Conservation (phyloP, 1,140 invertebrate species). For the Scylla paramamosain region DNA sequence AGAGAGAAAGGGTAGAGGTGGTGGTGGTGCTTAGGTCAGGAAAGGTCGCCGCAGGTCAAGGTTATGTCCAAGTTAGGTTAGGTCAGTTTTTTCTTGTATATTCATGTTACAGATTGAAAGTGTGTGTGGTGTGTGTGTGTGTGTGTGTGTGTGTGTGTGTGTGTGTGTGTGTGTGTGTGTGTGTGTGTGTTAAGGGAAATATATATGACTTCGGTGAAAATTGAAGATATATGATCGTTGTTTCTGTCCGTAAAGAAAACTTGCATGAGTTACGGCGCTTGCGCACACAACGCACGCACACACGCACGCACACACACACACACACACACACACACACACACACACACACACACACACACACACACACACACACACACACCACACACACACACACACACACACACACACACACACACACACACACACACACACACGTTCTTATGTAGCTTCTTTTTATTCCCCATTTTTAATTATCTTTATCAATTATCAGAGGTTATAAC, state of each 20-base stretch:
- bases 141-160: constrained; percentile 38
- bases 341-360: too few species aligned
- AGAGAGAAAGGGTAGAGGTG: background rate
- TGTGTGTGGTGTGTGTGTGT: background rate
- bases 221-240: background rate
- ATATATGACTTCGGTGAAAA: background rate
- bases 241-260: background rate
- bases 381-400: background rate
- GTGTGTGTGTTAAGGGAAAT: background rate
- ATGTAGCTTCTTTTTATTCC: background rate
- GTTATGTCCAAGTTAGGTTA: too few species aligned
- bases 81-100: too few species aligned
- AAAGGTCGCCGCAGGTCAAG: background rate
- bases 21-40: background rate
- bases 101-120: too few species aligned
- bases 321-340: too few species aligned
- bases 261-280: background rate
- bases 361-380: background rate
- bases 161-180: constrained; percentile 49
- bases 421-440: background rate
- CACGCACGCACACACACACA: too few species aligned
- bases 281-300: too few species aligned
- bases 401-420: background rate
- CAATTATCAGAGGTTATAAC: too few species aligned
- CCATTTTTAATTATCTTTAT: background rate